Percentiles rank a stretch among this genome's conserved stretches.
Conservation (phyloP, 1,140 invertebrate species). For the Micrasema minimum region DNA sequence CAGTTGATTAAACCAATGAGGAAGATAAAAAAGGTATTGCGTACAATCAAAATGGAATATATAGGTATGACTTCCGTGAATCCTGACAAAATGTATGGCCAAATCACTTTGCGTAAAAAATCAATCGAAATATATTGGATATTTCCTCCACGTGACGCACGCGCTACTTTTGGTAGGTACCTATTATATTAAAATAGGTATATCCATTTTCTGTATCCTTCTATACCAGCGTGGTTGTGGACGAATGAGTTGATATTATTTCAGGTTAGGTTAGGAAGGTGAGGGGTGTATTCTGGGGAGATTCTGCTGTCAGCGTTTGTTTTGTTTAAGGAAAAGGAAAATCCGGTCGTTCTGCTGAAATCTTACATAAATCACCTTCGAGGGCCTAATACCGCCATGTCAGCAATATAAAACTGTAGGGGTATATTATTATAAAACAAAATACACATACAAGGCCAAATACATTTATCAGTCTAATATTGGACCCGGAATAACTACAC, state of each 20-base stretch:
- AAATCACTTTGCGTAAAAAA: constrained; percentile 9
- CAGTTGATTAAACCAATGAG: no score
- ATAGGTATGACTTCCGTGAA: no score
- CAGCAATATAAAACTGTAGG: no score
- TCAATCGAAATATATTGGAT: not conserved
- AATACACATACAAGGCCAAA: no score
- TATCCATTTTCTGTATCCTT: no score
- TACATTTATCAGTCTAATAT: no score
- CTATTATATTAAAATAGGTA: not conserved
- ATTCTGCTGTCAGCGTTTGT: constrained; percentile 42
- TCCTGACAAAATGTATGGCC: not conserved
- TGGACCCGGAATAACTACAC: no score
- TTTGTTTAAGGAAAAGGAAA: constrained; percentile 50
- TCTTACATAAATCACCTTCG: constrained; percentile 53
- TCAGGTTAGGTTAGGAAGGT: constrained; percentile 22
- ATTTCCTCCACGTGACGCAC: constrained; percentile 1
- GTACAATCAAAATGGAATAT: no score
- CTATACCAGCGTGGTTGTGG: no score
- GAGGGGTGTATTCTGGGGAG: constrained; percentile 12
- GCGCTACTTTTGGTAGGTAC: not conserved
- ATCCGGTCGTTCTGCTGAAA: constrained; percentile 52
- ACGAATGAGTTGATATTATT: constrained; percentile 44
- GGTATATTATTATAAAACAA: no score
- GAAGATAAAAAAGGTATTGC: no score
- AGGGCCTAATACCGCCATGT: constrained; percentile 9